Conservation (phyloP, 2,888 invertebrate species). For the Parelbella ahira region DNA sequence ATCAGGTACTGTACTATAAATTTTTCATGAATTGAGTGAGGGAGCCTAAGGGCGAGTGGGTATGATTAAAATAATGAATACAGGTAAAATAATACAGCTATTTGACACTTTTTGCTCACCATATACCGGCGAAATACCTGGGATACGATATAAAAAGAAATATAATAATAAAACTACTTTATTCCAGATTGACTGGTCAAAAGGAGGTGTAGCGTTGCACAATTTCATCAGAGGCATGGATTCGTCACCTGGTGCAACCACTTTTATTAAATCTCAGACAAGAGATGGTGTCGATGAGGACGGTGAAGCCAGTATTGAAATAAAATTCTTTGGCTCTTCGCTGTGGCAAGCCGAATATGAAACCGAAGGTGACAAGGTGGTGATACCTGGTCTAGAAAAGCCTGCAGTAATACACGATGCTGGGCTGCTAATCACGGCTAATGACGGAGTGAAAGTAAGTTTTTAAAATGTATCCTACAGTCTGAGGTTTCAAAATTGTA, state of each 20-base stretch:
- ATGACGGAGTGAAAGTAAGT: slow-evolving; percentile 86
- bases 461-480: no score
- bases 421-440: slow-evolving; percentile 90
- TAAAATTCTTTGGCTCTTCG: slow-evolving; percentile 88
- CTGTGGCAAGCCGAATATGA: slow-evolving; percentile 82
- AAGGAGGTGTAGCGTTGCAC: slow-evolving; percentile 87
- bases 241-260: slow-evolving; percentile 96
- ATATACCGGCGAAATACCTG: no score
- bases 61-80: no score
- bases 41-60: no score
- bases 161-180: no score
- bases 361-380: slow-evolving; percentile 78
- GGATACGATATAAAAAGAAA: no score
- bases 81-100: no score
- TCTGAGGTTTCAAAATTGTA: no score
- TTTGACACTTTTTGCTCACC: no score
- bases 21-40: no score
- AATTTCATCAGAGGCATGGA: slow-evolving; percentile 97
- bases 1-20: slow-evolving; percentile 80
- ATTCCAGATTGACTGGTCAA: slow-evolving; percentile 85
- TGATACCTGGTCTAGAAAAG: slow-evolving; percentile 81
- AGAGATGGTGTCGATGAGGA: slow-evolving; percentile 59
- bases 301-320: slow-evolving; percentile 49
- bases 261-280: slow-evolving; percentile 64
- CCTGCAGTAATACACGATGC: slow-evolving; percentile 87